Conservation (phyloP, 2,888 invertebrate genomes). For the Troilus luridus region DNA sequence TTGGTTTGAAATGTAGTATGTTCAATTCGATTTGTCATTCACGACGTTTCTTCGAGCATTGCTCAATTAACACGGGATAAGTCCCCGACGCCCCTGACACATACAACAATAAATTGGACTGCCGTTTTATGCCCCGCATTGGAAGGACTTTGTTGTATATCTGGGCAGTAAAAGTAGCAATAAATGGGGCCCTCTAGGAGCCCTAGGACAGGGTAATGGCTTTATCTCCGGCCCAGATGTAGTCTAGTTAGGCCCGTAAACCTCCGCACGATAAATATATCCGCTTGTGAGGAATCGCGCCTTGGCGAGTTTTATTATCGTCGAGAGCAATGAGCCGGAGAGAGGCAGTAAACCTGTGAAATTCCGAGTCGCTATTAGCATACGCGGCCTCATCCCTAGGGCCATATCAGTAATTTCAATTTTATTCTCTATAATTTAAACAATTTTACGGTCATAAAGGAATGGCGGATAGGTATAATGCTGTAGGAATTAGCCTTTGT, state of each 20-base stretch:
- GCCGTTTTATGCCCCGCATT: slow-evolving; percentile 7
- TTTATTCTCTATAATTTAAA: slow-evolving; percentile 59
- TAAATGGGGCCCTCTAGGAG: slow-evolving; percentile 11
- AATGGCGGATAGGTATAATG: not conserved
- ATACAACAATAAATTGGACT: not conserved
- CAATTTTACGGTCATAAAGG: slow-evolving; percentile 57
- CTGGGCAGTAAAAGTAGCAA: slow-evolving; percentile 52
- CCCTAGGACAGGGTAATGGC: slow-evolving; percentile 39
- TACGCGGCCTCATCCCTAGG: slow-evolving; percentile 41
- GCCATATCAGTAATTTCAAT: slow-evolving; percentile 59
- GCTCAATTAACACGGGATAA: slow-evolving; percentile 1
- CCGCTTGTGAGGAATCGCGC: not conserved
- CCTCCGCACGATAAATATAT: not conserved
- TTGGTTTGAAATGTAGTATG: too few relatives aligned
- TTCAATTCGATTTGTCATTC: not conserved
- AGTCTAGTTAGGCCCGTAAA: slow-evolving; percentile 37
- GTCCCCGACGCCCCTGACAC: not conserved
- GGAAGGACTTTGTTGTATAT: slow-evolving; percentile 59
- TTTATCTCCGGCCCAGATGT: slow-evolving; percentile 39
- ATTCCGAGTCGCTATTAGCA: slow-evolving; percentile 55
- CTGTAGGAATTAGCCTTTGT: slow-evolving; percentile 47
- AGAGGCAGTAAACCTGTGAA: slow-evolving; percentile 47
- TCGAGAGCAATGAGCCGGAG: slow-evolving; percentile 3
- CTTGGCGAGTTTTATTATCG: slow-evolving; percentile 1
- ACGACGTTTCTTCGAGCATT: not conserved